Percentiles rank a stretch among this genome's conserved stretches.
These are phyloP conservation scores for Mesorhabditis spiculigera DNA, from an alignment of 2,888 invertebrate species.

Conservation along the genomic window DNA sequence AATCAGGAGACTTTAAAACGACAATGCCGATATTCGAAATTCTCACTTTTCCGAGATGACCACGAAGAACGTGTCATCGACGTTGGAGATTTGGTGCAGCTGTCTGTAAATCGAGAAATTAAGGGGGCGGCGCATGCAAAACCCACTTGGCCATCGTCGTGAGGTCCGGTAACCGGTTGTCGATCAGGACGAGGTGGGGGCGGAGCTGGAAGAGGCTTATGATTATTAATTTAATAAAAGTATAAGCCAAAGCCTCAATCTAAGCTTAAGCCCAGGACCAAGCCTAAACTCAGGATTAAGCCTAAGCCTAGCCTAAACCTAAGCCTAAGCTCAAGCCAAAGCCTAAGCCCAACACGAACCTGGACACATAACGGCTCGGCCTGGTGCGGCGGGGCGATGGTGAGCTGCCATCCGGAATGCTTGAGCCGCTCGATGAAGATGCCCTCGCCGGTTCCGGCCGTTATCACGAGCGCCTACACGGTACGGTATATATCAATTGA, in stretches of 20 bases:
- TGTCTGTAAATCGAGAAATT: conserved; percentile 13
- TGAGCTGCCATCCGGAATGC: conserved; percentile 33
- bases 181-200: conserved; percentile 47
- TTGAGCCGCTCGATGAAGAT: conserved; percentile 35
- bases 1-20: not conserved
- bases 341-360: not conserved
- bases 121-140: not conserved
- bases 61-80: conserved; percentile 24
- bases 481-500: no score
- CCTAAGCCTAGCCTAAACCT: no score
- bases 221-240: no score
- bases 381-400: conserved; percentile 13
- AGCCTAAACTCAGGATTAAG: no score
- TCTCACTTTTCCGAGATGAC: conserved; percentile 34
- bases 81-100: conserved; percentile 17
- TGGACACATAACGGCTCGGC: conserved; percentile 2
- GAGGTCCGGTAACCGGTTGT: conserved; percentile 41
- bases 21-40: not conserved
- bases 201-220: conserved; percentile 20
- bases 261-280: no score
- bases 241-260: no score
- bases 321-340: no score
- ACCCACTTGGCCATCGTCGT: conserved; percentile 42
- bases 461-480: conserved; percentile 29
- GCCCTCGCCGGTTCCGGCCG: conserved; percentile 31